Evolutionary conservation across 2,113 vertebrate species (phyloP).

Genomic region (Odobenus rosmarus): DNA sequence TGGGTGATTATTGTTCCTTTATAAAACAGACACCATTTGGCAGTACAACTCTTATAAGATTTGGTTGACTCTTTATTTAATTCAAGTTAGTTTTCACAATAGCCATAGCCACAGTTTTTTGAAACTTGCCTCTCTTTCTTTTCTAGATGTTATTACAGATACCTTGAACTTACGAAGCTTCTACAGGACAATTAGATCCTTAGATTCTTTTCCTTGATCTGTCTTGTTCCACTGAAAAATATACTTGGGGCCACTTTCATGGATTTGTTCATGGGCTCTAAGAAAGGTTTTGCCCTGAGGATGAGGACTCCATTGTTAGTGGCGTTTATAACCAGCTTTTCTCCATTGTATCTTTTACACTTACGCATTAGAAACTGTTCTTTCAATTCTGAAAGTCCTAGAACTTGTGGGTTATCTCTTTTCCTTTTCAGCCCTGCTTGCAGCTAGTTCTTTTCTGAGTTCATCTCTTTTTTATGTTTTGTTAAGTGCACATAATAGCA

Average conservation of each 20-base stretch:
- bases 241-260: background rate
- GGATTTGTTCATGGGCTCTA: background rate
- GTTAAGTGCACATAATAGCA: background rate
- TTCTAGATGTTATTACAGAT: background rate
- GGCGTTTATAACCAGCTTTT: background rate
- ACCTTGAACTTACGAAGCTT: background rate
- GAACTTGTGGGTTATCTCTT: constrained; percentile 19
- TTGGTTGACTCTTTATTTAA: background rate
- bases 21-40: background rate
- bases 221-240: background rate
- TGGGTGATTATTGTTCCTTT: background rate
- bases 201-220: background rate
- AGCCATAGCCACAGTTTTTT: background rate
- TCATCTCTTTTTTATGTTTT: background rate
- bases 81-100: background rate
- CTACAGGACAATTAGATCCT: background rate
- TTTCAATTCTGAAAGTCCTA: background rate
- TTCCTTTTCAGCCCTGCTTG: background rate
- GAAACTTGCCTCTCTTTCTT: background rate
- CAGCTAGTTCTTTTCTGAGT: constrained; percentile 6
- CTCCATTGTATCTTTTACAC: background rate
- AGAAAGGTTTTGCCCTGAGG: background rate
- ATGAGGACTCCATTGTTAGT: background rate
- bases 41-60: background rate
- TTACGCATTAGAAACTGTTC: background rate